Conservation (phyloP, 2,888 invertebrate genomes). For the Drosophila setosimentum region DNA sequence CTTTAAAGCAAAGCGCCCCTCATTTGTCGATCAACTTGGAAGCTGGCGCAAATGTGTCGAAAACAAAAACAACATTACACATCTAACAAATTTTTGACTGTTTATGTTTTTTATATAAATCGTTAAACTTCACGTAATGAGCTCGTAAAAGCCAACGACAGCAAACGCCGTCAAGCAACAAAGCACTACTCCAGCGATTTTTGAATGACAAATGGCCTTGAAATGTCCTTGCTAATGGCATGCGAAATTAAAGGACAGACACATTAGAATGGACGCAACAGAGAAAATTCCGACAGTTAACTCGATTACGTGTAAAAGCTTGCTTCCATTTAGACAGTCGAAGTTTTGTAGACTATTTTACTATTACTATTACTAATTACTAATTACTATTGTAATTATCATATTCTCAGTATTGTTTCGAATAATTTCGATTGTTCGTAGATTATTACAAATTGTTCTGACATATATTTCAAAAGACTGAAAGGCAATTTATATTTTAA, state of each 20-base stretch:
- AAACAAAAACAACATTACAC: constrained; percentile 5
- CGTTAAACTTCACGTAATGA: constrained; percentile 70
- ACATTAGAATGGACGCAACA: constrained; percentile 8
- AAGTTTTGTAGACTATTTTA: not conserved
- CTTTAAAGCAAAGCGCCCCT: constrained; percentile 29
- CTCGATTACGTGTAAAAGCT: not conserved
- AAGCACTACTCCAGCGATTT: constrained; percentile 16
- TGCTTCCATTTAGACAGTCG: not conserved
- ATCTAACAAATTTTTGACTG: constrained; percentile 45
- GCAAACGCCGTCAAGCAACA: constrained; percentile 15
- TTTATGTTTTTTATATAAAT: constrained; percentile 41
- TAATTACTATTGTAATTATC: not conserved
- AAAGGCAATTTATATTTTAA: not conserved
- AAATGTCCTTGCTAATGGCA: constrained; percentile 50
- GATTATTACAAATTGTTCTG: not conserved
- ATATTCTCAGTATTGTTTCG: not conserved
- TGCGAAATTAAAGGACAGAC: constrained; percentile 30
- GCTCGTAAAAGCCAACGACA: constrained; percentile 58
- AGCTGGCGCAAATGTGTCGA: constrained; percentile 33
- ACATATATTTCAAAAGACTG: not conserved
- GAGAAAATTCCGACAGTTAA: constrained; percentile 33
- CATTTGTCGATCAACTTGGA: constrained; percentile 33
- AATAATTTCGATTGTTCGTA: not conserved
- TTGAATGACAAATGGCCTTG: constrained; percentile 38
- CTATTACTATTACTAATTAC: not conserved